Percentiles rank a stretch among this genome's conserved stretches.
Evolutionary conservation across 37 sponge, comb jelly and placozoan genomes (phyloP).

Genomic region (Petrosia ficiformis): DNA sequence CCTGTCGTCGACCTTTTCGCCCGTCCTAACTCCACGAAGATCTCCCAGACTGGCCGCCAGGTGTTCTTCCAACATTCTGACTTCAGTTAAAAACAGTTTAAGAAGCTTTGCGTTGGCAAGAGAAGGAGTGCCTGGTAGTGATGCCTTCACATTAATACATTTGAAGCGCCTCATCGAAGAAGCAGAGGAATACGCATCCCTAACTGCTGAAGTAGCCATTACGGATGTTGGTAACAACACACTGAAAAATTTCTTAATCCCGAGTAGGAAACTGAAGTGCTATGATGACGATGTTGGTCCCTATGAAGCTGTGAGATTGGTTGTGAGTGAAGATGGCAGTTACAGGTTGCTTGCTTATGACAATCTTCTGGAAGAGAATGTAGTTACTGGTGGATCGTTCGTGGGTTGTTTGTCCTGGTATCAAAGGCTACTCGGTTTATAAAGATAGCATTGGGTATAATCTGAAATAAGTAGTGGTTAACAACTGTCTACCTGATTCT

Average conservation of each 20-base stretch:
- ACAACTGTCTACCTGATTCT: not conserved
- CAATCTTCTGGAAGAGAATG: not conserved
- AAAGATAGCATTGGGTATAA: slow-evolving; percentile 7
- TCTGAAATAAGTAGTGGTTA: not conserved
- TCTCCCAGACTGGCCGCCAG: not conserved
- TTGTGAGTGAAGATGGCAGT: not conserved
- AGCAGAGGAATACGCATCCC: not conserved
- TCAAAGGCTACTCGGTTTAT: slow-evolving; percentile 6
- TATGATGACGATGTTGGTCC: not conserved
- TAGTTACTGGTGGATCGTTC: not conserved
- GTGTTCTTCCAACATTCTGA: not conserved
- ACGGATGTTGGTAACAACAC: not conserved
- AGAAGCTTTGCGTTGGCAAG: not conserved
- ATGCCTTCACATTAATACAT: not conserved
- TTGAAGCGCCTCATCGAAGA: not conserved
- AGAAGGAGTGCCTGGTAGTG: not conserved
- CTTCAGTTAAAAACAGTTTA: not conserved
- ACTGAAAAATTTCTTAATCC: not conserved
- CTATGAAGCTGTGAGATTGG: not conserved
- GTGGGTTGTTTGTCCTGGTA: slow-evolving; percentile 8
- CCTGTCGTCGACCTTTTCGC: not conserved
- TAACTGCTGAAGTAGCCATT: not conserved
- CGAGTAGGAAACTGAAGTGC: not conserved
- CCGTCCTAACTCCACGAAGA: not conserved
- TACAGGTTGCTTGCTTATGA: slow-evolving; percentile 2